phyloP scores from a whole-genome alignment of 2,113 vertebrate genomes.

The Micronycteris hirsuta region DNA sequence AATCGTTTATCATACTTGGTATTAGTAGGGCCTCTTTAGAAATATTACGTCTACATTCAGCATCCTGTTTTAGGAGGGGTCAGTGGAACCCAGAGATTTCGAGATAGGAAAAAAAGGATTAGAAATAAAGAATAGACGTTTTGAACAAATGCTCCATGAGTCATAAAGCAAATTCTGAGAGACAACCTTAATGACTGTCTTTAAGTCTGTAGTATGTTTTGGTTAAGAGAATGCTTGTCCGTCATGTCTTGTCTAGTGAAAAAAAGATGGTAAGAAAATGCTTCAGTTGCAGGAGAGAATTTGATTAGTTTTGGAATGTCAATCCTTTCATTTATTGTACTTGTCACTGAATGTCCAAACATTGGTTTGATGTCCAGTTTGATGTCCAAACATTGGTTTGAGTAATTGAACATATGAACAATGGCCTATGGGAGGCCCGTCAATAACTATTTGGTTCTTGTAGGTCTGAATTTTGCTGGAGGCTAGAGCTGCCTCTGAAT shows the following conservation, averaged over 20 bases:
- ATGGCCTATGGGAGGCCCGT: neutral
- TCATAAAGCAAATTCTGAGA: neutral
- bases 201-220: neutral
- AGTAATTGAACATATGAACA: neutral
- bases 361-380: neutral
- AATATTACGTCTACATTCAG: neutral
- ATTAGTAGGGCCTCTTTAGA: neutral
- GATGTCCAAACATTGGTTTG: neutral
- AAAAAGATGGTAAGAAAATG: neutral
- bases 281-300: neutral
- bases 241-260: neutral
- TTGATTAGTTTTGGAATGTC: neutral
- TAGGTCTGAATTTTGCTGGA: neutral
- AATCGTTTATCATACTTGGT: neutral
- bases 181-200: neutral
- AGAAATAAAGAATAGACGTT: neutral
- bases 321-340: neutral
- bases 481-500: neutral
- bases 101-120: neutral
- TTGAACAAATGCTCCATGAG: neutral
- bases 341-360: neutral
- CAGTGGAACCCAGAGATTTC: neutral
- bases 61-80: neutral
- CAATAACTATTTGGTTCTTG: neutral
- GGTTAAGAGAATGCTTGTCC: neutral